These are phyloP conservation scores for Theropithecus gelada DNA, from an alignment of 2,113 vertebrate species.

Conservation along the genomic window DNA sequence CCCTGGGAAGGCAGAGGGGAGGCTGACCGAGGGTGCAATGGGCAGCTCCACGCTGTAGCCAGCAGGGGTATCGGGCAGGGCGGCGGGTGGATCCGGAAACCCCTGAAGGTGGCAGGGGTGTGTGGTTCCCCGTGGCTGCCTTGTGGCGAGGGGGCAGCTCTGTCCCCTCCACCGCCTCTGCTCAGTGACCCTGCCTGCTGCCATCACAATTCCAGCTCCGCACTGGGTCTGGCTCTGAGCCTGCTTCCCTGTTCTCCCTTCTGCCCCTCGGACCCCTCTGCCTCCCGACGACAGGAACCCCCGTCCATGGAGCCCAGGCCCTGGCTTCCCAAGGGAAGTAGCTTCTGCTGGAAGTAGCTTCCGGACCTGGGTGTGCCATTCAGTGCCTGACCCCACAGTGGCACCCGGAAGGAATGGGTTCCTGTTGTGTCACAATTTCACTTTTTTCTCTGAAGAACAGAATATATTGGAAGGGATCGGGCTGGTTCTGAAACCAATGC, in stretches of 20 bases:
- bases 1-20: too few species aligned
- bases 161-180: fast-evolving
- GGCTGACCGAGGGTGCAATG: background rate
- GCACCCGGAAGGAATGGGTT: background rate
- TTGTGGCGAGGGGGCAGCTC: too few species aligned
- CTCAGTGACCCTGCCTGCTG: background rate
- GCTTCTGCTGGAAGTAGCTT: background rate
- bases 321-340: background rate
- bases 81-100: background rate
- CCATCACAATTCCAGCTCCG: background rate
- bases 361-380: background rate
- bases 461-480: background rate
- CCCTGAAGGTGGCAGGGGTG: fast-evolving
- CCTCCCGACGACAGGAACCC: background rate
- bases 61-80: background rate
- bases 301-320: background rate
- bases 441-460: background rate
- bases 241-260: too few species aligned
- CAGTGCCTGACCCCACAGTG: fast-evolving
- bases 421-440: background rate
- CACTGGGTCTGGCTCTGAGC: too few species aligned
- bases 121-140: background rate
- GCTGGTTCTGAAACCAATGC: background rate
- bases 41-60: background rate
- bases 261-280: background rate